Base-by-base conservation (phyloP, 2,888 invertebrate genomes). In the Drosophila limbata region DNA sequence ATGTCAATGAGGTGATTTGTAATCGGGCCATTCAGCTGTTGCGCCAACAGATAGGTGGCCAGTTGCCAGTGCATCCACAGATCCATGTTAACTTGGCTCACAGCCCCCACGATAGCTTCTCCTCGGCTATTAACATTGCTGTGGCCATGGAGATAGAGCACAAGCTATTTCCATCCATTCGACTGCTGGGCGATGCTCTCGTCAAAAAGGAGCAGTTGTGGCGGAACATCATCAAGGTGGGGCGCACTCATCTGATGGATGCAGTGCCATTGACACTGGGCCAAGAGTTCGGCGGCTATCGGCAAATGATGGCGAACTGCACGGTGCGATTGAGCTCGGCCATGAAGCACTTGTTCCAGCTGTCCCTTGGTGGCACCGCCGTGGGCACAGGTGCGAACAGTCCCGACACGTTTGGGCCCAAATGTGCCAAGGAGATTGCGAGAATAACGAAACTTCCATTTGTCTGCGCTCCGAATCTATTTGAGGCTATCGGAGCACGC, bases 81-180 rank as follows among this genome's bases (percentile, higher is more conserved):
- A 98, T 98, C 92, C 99, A 99, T 93, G 99, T 99, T 52, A 99
- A 99, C 93, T 98, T 97, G 94, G 97, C 97, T 1, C 97, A 99
- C 94, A 98, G 98, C 91, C 98, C 98, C 57, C 99, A 99, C 92
- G 99, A 99, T 92, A 98, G 98, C 0, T 99, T 97, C 92, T 98
- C 99, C 1, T 97, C 99, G 0, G 99, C 99, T 0, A 98, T 98
- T 97, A 98, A 99, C 92, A 96, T 99, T 72, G 96, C 99, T 0
- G 97, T 98, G 0, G 98, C 97, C 1, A 94, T 96, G 92, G 97
- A 98, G 92, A 94, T 99, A 47, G 94, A 96, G 71, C 94, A 96
- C 79, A 93, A 94, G 0, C 94, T 99, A 1, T 92, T 98, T 88
- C 99, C 99, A 0, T 95, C 96, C 0, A 92, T 99, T 11, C 93